phyloP scores from a whole-genome alignment of 2,888 invertebrate species.

The Laspeyria flexula region DNA sequence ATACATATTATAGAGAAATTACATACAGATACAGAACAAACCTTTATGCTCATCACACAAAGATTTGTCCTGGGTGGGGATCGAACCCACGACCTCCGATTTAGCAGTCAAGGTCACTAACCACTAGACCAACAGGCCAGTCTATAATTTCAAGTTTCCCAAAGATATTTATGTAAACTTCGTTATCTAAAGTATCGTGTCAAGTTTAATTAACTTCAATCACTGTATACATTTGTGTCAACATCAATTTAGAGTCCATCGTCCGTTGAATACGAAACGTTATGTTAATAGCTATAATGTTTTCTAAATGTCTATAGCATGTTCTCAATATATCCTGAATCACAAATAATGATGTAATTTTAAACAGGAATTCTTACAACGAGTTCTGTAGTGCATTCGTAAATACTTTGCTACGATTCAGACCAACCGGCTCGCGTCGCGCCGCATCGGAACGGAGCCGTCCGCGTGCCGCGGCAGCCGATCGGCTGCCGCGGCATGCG shows the following conservation, averaged over 20 bases:
- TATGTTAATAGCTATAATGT: slow-evolving; percentile 19
- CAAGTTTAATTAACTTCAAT: slow-evolving; percentile 27
- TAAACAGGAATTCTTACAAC: slow-evolving; percentile 1
- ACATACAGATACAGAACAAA: no score
- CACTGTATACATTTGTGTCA: slow-evolving; percentile 32
- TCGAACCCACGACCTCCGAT: no score
- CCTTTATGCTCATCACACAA: no score
- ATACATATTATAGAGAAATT: no score
- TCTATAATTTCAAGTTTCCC: background rate
- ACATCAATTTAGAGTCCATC: slow-evolving; percentile 26
- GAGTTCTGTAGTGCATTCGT: background rate
- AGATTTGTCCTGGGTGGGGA: no score
- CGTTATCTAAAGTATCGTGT: slow-evolving; percentile 21
- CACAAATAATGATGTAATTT: slow-evolving; percentile 11
- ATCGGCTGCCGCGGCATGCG: no score
- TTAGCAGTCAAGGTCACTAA: no score
- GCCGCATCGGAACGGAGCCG: no score
- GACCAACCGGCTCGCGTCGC: no score
- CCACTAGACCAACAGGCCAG: no score
- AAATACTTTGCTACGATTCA: no score
- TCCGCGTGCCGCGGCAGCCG: no score
- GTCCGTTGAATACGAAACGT: slow-evolving; percentile 9
- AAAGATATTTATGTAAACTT: slow-evolving; percentile 16
- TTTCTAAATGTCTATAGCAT: slow-evolving; percentile 19
- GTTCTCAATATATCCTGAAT: slow-evolving; percentile 18